These are phyloP conservation scores for Harlomillsia oculata DNA, from an alignment of 1,140 invertebrate genomes.

Conservation along the genomic window DNA sequence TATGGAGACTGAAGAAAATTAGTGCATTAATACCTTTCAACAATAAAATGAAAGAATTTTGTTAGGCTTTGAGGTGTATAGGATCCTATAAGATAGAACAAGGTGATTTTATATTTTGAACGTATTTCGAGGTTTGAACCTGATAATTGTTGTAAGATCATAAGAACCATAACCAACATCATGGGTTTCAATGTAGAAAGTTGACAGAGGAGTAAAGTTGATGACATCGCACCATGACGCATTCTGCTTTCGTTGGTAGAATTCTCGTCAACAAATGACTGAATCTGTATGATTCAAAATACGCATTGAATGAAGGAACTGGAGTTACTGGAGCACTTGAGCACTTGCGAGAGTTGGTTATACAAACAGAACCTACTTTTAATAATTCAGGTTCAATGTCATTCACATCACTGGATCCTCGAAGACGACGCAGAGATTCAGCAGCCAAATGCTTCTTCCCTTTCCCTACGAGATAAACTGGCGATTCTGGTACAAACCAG, in stretches of 20 bases:
- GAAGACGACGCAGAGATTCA: slow-evolving; percentile 52
- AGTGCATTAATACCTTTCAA: slow-evolving; percentile 59
- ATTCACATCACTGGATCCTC: slow-evolving; percentile 44
- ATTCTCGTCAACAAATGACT: too few species aligned
- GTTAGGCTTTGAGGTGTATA: too few species aligned
- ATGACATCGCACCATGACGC: too few species aligned
- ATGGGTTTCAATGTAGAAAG: slow-evolving; percentile 52
- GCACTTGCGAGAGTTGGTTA: too few species aligned
- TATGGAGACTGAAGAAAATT: slow-evolving; percentile 64
- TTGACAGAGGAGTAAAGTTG: too few species aligned
- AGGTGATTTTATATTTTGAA: too few species aligned
- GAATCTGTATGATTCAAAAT: too few species aligned
- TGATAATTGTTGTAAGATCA: slow-evolving; percentile 60
- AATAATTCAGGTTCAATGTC: slow-evolving; percentile 39
- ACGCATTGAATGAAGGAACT: too few species aligned
- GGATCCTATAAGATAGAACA: too few species aligned
- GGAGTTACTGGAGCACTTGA: too few species aligned
- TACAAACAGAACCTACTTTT: slow-evolving; percentile 17
- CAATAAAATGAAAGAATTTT: background rate
- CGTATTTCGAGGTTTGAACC: too few species aligned
- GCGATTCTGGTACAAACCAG: slow-evolving; percentile 53
- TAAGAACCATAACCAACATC: slow-evolving; percentile 61
- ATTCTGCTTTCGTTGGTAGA: too few species aligned
- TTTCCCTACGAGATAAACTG: slow-evolving; percentile 39
- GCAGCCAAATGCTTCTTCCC: slow-evolving; percentile 52